These are phyloP conservation scores for Cantharis flavilabris DNA, from an alignment of 2,888 invertebrate genomes.

Conservation along the genomic window DNA sequence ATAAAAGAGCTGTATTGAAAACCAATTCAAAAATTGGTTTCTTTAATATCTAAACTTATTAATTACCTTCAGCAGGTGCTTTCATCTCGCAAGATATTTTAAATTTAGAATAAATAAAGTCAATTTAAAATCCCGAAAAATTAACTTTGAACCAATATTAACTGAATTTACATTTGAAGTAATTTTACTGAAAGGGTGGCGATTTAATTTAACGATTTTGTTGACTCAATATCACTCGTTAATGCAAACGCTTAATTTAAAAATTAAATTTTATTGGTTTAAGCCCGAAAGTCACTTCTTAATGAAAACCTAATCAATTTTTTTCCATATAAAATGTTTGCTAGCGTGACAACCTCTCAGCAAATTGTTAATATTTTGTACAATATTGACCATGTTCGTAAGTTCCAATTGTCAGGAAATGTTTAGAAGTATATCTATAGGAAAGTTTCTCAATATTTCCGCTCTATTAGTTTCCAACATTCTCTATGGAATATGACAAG, in stretches of 20 bases:
- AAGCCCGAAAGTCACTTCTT: background rate
- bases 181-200: background rate
- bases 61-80: too few species aligned
- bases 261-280: background rate
- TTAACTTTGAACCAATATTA: background rate
- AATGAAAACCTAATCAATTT: background rate
- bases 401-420: background rate
- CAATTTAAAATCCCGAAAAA: background rate
- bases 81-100: background rate
- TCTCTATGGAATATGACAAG: background rate
- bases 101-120: background rate
- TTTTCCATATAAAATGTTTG: background rate
- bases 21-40: too few species aligned
- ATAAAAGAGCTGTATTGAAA: too few species aligned
- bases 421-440: background rate
- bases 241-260: background rate
- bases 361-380: background rate
- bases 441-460: background rate
- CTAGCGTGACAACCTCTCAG: background rate
- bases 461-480: background rate
- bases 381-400: background rate
- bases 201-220: background rate
- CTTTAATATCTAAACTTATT: too few species aligned
- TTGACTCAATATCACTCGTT: background rate
- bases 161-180: background rate